Evolutionary conservation across 2,797 vertebrate genomes (phyloP), one percentile per base, ranked within the genome.

Genomic region (Lutjanus argentimaculatus): DNA sequence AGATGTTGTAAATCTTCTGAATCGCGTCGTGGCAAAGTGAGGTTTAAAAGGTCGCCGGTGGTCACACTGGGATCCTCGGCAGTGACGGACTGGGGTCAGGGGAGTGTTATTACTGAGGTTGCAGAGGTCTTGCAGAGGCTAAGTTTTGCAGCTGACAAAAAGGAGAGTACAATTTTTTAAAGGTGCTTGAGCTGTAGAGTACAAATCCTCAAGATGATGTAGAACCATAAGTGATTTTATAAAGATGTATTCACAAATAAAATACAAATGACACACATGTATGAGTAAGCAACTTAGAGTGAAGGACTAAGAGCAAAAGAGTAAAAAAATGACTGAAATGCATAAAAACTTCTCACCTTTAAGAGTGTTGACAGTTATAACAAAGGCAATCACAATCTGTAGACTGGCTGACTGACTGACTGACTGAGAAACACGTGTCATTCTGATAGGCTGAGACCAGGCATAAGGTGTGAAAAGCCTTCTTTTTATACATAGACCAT

Each of bases 1-100:
- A 89, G 87, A 85, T 87, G 90, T 82, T 85, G 64, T 90, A 90
- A 93, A 93, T 93, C 88, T 89, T 79, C 75, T 55, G 77, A 86
- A 88, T 85, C 59, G 25, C 30, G 13, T 72, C 15, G 25, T 72
- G 72, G 80, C 83, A 87, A 80, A 85, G 75, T 62, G 63, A 77
- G 87, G 85, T 91, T 89, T 88, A 80, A 90, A 79, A 85, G 87
- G 87, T 89, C n/a, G 1, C 82, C 19, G 70, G 67, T 73, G 83
- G 84, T 86, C 88, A 77, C 69, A 75, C 71, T 68, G 79, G 83
- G 72, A 74, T 72, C 46, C 46, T 51, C 40, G 0, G 57, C 19
- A 49, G 75, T 52, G 72, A 69, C 40, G 70, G 67, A 77, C 80
- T 25, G 52, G 49, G 80, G 87, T 80, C 72, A 77, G 30, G 17